These are phyloP conservation scores for Neelides folsomi DNA, from an alignment of 2,888 invertebrate species.

Conservation along the genomic window DNA sequence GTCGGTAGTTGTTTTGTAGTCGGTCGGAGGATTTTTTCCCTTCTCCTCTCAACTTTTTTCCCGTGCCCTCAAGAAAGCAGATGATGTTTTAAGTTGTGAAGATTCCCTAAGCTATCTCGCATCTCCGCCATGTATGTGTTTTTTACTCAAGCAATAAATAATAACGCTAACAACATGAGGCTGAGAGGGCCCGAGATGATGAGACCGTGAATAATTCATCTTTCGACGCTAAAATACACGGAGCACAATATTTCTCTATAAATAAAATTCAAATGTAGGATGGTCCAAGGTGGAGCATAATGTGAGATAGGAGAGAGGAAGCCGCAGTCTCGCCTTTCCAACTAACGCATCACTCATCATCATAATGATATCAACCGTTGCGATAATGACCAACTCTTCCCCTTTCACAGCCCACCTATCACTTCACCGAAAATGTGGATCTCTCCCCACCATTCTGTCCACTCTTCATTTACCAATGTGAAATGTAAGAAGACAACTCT, in stretches of 20 bases:
- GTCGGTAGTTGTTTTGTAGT: too few species aligned
- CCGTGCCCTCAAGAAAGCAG: too few species aligned
- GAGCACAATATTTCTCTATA: slow-evolving; percentile 8
- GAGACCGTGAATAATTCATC: slow-evolving; percentile 32
- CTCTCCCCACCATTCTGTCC: too few species aligned
- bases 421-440: too few species aligned
- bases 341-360: slow-evolving; percentile 8
- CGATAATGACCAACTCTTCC: slow-evolving; percentile 4
- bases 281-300: background rate
- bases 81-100: too few species aligned
- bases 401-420: too few species aligned
- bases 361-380: slow-evolving; percentile 8
- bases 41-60: too few species aligned
- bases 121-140: slow-evolving; percentile 2
- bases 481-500: too few species aligned
- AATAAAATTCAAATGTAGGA: background rate
- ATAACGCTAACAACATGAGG: slow-evolving; percentile 23
- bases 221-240: slow-evolving; percentile 20
- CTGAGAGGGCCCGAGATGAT: slow-evolving; percentile 19
- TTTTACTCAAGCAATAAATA: slow-evolving; percentile 20
- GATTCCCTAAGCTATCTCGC: background rate
- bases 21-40: too few species aligned
- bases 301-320: background rate
- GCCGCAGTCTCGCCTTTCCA: background rate
- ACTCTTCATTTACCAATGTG: too few species aligned